Percentiles rank a stretch among this genome's conserved stretches.
Evolutionary conservation across 2,797 vertebrate genomes (phyloP).

Genomic region (Danio kyathit): DNA sequence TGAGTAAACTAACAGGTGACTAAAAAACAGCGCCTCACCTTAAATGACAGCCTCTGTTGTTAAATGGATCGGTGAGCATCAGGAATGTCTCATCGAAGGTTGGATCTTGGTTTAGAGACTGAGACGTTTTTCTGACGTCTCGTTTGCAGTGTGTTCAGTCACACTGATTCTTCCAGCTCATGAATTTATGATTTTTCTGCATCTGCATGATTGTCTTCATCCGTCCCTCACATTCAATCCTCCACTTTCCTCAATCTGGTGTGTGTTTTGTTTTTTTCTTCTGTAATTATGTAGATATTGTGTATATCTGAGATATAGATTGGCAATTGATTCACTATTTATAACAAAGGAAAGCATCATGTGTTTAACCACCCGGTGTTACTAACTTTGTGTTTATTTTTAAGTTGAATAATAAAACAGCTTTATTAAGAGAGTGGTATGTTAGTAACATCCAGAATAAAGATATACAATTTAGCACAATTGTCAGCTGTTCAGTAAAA

Average conservation of each 20-base stretch:
- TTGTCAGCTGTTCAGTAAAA: no score
- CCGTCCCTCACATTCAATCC: conserved; percentile 27
- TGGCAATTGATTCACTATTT: background rate
- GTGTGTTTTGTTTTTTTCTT: background rate
- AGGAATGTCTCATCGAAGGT: background rate
- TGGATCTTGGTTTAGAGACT: background rate
- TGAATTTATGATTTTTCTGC: conserved; percentile 38
- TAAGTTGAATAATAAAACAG: no score
- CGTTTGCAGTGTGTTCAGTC: conserved; percentile 34
- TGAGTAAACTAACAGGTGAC: no score
- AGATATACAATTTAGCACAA: no score
- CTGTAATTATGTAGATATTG: background rate
- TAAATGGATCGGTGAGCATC: background rate
- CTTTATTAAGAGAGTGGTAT: no score
- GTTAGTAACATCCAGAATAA: no score
- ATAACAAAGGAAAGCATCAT: background rate
- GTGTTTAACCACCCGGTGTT: background rate
- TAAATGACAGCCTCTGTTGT: no score
- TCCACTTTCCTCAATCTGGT: background rate
- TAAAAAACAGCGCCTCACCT: no score
- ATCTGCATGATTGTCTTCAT: conserved; percentile 40
- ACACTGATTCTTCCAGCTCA: conserved; percentile 51
- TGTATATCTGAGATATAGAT: background rate
- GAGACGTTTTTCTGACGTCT: conserved; percentile 26
- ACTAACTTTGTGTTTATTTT: background rate